Evolutionary conservation across 2,797 vertebrate genomes (phyloP).

Genomic region (Gadopsis bispinosus): DNA sequence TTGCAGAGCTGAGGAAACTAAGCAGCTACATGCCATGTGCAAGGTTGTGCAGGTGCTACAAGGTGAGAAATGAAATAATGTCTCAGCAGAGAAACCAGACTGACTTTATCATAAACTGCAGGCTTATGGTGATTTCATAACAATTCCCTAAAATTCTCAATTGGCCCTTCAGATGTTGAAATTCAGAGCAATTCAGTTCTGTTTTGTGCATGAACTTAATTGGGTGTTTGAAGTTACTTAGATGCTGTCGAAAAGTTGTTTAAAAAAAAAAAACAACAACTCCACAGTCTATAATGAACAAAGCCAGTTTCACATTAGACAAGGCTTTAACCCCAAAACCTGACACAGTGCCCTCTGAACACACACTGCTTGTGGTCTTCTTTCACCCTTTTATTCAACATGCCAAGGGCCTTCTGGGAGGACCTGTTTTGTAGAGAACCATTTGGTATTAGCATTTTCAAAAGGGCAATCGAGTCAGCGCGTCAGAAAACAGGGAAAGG

Average conservation of each 20-base stretch:
- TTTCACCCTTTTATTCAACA: slow-evolving; percentile 64
- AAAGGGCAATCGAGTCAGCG: slow-evolving; percentile 84
- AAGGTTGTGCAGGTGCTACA: slow-evolving; percentile 40
- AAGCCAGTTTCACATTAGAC: slow-evolving; percentile 39
- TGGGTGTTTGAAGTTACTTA: slow-evolving; percentile 42
- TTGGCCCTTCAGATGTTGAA: slow-evolving; percentile 26
- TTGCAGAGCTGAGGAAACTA: slow-evolving; percentile 59
- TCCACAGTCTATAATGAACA: slow-evolving; percentile 12
- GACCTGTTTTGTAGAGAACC: slow-evolving; percentile 75
- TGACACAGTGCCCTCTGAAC: slow-evolving; percentile 62
- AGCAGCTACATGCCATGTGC: slow-evolving; percentile 32
- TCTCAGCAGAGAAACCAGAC: slow-evolving; percentile 7
- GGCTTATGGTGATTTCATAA: slow-evolving; percentile 30
- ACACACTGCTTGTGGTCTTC: slow-evolving; percentile 60
- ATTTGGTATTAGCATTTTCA: slow-evolving; percentile 84
- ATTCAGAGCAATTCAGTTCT: slow-evolving; percentile 15
- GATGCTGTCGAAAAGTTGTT: slow-evolving; percentile 29
- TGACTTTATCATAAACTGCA: slow-evolving; percentile 28
- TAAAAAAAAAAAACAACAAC: neutral
- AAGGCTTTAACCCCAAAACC: slow-evolving; percentile 53
- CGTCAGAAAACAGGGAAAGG: slow-evolving; percentile 85
- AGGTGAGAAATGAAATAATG: slow-evolving; percentile 27
- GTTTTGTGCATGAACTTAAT: slow-evolving; percentile 12
- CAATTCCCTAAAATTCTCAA: slow-evolving; percentile 29
- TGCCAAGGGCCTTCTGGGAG: slow-evolving; percentile 71